These are phyloP conservation scores for Drosophila ananassae DNA, from an alignment of 1,140 invertebrate species.

Conservation along the genomic window DNA sequence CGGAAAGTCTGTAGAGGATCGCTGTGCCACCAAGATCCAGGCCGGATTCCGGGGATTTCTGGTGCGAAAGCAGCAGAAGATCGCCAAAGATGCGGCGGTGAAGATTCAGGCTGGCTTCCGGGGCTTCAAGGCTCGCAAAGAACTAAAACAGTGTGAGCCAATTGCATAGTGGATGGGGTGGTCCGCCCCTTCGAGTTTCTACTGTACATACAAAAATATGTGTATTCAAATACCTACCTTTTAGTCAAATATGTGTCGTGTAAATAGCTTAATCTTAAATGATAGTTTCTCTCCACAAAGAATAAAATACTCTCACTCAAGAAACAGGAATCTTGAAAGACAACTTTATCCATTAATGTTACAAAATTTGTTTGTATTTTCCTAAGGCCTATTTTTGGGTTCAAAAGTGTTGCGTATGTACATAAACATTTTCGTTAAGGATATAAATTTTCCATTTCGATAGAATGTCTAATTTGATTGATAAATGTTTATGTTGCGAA, in stretches of 20 bases:
- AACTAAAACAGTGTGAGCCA: constrained; percentile 67
- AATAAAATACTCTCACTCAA: constrained; percentile 47
- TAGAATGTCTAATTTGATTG: constrained; percentile 2
- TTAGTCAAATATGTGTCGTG: constrained; percentile 42
- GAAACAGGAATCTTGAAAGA: constrained; percentile 44
- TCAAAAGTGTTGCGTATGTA: constrained; percentile 11
- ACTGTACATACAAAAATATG: constrained; percentile 45
- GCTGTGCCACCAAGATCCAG: constrained; percentile 90
- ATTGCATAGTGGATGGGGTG: constrained; percentile 14
- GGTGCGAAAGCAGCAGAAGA: constrained; percentile 87
- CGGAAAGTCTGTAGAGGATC: constrained; percentile 85
- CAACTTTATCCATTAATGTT: constrained; percentile 38
- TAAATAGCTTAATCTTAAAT: constrained; percentile 44
- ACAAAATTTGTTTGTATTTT: constrained; percentile 34
- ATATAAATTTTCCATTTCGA: constrained; percentile 13
- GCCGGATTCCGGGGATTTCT: constrained; percentile 89
- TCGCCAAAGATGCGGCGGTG: constrained; percentile 85
- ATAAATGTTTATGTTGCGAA: constrained; percentile 1
- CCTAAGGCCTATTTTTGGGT: constrained; percentile 38
- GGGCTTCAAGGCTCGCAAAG: constrained; percentile 86
- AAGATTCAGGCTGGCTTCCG: constrained; percentile 87
- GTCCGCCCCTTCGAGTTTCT: constrained; percentile 23
- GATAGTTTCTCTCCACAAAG: constrained; percentile 35
- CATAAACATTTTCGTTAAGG: constrained; percentile 33
- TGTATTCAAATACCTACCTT: constrained; percentile 39